phyloP scores from a whole-genome alignment of 2,797 vertebrate species.

The Pseudotriccus pelzelni region DNA sequence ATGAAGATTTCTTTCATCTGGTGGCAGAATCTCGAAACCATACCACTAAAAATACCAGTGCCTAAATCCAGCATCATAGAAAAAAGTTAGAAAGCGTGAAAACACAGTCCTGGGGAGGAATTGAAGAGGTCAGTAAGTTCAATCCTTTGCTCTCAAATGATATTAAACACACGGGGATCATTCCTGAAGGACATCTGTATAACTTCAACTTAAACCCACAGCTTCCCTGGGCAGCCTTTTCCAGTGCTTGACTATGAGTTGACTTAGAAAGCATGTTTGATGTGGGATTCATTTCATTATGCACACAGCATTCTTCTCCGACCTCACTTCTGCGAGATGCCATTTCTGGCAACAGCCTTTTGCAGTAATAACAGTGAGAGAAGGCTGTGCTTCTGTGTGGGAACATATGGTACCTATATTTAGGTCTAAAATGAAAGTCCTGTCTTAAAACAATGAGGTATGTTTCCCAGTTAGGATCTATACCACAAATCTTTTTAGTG shows the following conservation, averaged over 20 bases:
- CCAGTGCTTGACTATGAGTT: neutral
- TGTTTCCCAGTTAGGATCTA: neutral
- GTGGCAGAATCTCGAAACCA: neutral
- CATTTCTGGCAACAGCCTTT: conserved; percentile 20
- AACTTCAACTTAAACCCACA: neutral
- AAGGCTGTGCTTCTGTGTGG: neutral
- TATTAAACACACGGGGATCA: neutral
- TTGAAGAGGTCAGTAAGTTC: neutral
- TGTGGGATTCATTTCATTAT: conserved; percentile 27
- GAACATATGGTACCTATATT: conserved; percentile 30
- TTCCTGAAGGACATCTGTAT: neutral
- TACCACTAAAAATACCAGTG: neutral
- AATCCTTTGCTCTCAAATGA: neutral
- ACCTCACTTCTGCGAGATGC: neutral
- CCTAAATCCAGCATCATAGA: neutral
- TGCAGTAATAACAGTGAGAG: conserved; percentile 40
- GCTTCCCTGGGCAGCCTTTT: neutral
- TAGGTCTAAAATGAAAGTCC: conserved; percentile 31
- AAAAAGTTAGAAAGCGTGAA: neutral
- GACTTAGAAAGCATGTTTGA: conserved; percentile 9
- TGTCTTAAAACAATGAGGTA: conserved; percentile 33
- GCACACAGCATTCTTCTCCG: neutral
- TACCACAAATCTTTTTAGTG: neutral
- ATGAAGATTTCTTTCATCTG: neutral
- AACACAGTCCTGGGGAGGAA: neutral